Conservation (phyloP, 1,140 invertebrate species). For the Bombus confusus region DNA sequence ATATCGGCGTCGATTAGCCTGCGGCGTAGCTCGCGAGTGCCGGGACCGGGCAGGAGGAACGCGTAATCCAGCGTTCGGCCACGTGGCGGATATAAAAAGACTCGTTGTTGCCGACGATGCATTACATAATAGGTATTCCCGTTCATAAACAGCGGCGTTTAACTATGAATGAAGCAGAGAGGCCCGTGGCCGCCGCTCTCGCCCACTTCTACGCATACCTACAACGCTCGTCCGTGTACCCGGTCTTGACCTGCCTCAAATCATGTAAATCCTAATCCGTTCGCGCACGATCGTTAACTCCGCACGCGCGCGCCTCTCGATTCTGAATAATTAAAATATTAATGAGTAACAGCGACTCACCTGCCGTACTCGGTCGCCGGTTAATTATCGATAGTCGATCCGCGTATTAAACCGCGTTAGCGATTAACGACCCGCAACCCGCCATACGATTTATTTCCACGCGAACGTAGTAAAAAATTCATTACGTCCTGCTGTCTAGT, state of each 20-base stretch:
- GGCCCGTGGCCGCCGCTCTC: constrained; percentile 58
- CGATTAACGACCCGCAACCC: constrained; percentile 55
- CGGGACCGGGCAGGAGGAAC: constrained; percentile 33
- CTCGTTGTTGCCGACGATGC: constrained; percentile 60
- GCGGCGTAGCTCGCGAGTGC: background rate
- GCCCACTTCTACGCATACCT: constrained; percentile 56
- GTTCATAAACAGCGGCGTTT: constrained; percentile 73
- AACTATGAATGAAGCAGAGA: constrained; percentile 75
- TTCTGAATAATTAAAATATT: constrained; percentile 69
- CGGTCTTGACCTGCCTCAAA: constrained; percentile 76
- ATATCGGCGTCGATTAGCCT: no score
- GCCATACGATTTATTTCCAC: constrained; percentile 54
- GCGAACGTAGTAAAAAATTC: constrained; percentile 52
- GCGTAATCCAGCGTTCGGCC: constrained; percentile 55
- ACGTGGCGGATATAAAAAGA: constrained; percentile 72
- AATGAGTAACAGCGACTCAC: constrained; percentile 57
- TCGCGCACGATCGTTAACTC: background rate
- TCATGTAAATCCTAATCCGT: constrained; percentile 71
- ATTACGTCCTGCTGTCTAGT: background rate
- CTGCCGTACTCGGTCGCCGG: constrained; percentile 36
- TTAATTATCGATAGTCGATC: constrained; percentile 66
- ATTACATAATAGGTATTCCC: constrained; percentile 75
- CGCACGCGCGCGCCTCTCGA: constrained; percentile 5
- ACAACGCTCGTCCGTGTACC: constrained; percentile 43
- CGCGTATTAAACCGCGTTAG: constrained; percentile 64